Percentiles rank a stretch among this genome's conserved stretches.
Evolutionary conservation across 1,140 invertebrate genomes (phyloP).

Genomic region (Danaus plexippus): DNA sequence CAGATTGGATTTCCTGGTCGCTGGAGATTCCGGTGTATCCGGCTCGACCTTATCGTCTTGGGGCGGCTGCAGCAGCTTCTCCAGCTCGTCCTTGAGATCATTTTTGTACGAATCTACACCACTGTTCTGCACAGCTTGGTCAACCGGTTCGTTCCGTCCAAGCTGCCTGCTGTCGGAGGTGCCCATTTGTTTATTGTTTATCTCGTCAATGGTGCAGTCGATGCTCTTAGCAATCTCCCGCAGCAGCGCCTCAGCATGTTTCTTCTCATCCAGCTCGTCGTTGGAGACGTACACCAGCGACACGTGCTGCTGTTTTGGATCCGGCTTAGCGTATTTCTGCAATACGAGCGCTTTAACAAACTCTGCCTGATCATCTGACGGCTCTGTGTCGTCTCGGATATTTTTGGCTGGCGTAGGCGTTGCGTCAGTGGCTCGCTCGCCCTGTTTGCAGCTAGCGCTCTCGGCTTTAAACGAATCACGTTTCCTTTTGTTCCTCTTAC

Average conservation of each 20-base stretch:
- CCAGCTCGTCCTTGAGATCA: constrained; percentile 46
- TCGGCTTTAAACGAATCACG: constrained; percentile 6
- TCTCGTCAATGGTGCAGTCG: constrained; percentile 50
- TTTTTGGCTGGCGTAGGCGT: constrained; percentile 48
- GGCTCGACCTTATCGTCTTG: constrained; percentile 21
- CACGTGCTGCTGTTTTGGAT: constrained; percentile 53
- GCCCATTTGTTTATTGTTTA: constrained; percentile 55
- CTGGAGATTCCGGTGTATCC: constrained; percentile 31
- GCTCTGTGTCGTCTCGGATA: constrained; percentile 31
- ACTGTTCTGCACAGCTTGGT: constrained; percentile 36
- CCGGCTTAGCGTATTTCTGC: constrained; percentile 53
- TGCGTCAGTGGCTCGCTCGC: constrained; percentile 16
- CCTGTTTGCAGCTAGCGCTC: constrained; percentile 4
- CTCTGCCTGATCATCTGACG: constrained; percentile 41
- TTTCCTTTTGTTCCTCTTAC: constrained; percentile 42
- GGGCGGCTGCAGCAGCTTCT: constrained; percentile 39
- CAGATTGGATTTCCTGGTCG: constrained; percentile 54
- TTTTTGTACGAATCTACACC: constrained; percentile 40
- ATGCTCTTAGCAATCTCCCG: constrained; percentile 56
- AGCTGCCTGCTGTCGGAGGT: constrained; percentile 39
- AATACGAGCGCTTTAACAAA: constrained; percentile 55
- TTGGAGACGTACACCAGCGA: constrained; percentile 52
- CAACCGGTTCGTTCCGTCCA: constrained; percentile 30
- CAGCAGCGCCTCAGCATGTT: constrained; percentile 50
- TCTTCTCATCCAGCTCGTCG: constrained; percentile 46